These are phyloP conservation scores for Arvicanthis niloticus DNA, from an alignment of 2,113 vertebrate species.

Conservation along the genomic window DNA sequence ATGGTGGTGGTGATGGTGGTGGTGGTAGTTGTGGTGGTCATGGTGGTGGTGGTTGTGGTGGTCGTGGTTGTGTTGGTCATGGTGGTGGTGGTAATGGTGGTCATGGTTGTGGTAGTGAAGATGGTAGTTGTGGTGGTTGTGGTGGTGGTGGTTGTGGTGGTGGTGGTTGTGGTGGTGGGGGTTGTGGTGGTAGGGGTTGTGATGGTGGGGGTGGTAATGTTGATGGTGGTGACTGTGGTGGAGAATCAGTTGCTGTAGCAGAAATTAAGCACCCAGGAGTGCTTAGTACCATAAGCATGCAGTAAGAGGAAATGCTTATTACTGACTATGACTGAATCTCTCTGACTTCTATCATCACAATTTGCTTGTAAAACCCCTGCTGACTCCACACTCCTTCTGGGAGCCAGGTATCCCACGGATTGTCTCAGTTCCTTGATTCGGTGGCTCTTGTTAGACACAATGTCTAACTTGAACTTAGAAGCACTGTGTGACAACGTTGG, in stretches of 20 bases:
- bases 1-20: fast-evolving
- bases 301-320: background rate
- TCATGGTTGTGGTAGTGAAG: background rate
- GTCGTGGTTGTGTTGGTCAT: background rate
- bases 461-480: background rate
- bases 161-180: background rate
- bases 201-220: background rate
- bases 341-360: background rate
- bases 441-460: background rate
- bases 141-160: background rate
- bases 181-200: background rate
- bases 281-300: background rate
- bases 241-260: background rate
- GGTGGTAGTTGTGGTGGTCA: background rate
- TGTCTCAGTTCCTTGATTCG: background rate
- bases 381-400: background rate
- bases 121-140: background rate
- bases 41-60: background rate
- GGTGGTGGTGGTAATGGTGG: background rate
- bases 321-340: background rate
- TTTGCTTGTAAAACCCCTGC: background rate
- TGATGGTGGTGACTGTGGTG: too few relatives aligned
- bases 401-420: background rate
- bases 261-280: too few relatives aligned
- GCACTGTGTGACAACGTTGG: too few relatives aligned